A percentile compares a stretch with the other conserved stretches of the same genome.
Conservation (phyloP, 1,140 invertebrate species). For the Leguminivora glycinivorella region DNA sequence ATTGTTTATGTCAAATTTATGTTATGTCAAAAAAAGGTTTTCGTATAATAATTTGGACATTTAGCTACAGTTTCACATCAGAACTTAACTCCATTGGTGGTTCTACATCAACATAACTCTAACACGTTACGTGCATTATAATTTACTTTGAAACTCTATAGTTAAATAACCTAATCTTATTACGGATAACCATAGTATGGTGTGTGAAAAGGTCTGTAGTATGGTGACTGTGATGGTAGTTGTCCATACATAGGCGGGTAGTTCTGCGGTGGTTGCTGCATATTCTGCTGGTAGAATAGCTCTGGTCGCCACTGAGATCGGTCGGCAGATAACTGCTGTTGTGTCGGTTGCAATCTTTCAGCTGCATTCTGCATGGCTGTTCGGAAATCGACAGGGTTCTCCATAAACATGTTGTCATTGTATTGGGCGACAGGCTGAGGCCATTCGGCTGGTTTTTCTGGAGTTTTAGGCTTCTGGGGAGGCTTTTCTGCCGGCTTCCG, state of each 20-base stretch:
- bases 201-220: conserved; percentile 60
- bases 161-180: conserved; percentile 42
- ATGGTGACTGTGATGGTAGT: conserved; percentile 42
- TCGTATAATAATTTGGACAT: conserved; percentile 3
- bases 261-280: conserved; percentile 41
- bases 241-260: conserved; percentile 46
- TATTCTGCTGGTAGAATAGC: conserved; percentile 39
- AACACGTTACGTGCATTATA: not conserved
- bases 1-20: too few species aligned
- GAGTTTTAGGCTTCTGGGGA: not conserved
- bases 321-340: conserved; percentile 6
- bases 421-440: conserved; percentile 62
- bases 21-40: not conserved
- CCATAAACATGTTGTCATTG: conserved; percentile 65
- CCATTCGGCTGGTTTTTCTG: conserved; percentile 38
- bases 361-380: conserved; percentile 25
- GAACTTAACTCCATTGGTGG: conserved; percentile 2
- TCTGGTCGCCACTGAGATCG: conserved; percentile 41
- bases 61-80: not conserved
- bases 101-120: not conserved
- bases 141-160: conserved; percentile 6
- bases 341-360: conserved; percentile 29
- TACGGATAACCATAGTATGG: conserved; percentile 61
- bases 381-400: conserved; percentile 61
- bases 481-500: not conserved